phyloP scores from a whole-genome alignment of 2,113 vertebrate genomes.

The Acanthisitta chloris region DNA sequence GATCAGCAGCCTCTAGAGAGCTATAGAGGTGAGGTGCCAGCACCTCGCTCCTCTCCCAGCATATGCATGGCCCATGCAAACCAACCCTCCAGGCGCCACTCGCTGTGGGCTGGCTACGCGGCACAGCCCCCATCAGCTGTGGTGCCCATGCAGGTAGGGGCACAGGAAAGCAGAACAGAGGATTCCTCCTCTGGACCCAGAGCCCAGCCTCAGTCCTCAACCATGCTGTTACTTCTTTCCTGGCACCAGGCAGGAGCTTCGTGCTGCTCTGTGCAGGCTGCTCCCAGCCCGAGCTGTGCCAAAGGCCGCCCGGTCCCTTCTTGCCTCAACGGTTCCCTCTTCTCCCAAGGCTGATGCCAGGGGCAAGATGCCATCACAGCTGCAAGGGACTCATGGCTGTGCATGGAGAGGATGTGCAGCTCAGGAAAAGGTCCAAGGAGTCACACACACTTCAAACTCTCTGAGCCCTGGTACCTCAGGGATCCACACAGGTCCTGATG shows the following conservation, averaged over 20 bases:
- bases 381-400: fast-evolving
- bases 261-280: not conserved
- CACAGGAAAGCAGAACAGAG: not conserved
- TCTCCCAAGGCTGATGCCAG: not conserved
- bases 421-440: not conserved
- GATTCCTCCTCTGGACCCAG: not conserved
- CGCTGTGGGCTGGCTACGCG: fast-evolving
- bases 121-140: not conserved
- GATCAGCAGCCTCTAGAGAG: not conserved
- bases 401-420: fast-evolving
- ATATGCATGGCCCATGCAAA: fast-evolving
- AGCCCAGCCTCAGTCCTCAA: fast-evolving
- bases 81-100: not conserved
- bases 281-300: fast-evolving
- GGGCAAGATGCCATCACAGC: not conserved
- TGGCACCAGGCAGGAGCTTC: fast-evolving
- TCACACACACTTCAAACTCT: too few relatives aligned
- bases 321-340: fast-evolving
- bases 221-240: not conserved
- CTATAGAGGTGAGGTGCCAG: not conserved
- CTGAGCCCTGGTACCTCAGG: fast-evolving
- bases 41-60: fast-evolving
- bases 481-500: fast-evolving
- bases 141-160: not conserved
- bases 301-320: not conserved